phyloP scores from a whole-genome alignment of 2,113 vertebrate species.

The Eidolon helvum region DNA sequence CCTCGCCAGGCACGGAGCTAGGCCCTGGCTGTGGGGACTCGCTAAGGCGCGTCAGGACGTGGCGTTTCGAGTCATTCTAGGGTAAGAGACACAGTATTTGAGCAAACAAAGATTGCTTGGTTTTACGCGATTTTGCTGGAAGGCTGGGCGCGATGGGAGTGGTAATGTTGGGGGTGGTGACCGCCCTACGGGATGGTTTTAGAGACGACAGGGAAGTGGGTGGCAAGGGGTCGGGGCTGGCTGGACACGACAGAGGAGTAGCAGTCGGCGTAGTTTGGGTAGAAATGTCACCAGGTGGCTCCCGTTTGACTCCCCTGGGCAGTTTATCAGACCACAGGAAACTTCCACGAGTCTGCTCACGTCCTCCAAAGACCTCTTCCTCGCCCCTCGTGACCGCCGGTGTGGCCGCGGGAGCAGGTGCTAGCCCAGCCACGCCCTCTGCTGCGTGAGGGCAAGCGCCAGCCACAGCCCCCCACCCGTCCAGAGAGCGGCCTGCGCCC shows the following conservation, averaged over 20 bases:
- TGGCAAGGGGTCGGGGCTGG: rapidly evolving
- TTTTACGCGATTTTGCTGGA: rapidly evolving
- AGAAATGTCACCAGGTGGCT: rapidly evolving
- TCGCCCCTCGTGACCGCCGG: too few species aligned
- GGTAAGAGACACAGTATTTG: rapidly evolving
- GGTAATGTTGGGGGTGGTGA: rapidly evolving
- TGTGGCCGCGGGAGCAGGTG: too few species aligned
- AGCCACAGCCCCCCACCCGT: too few species aligned
- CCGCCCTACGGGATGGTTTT: rapidly evolving
- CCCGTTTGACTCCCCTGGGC: rapidly evolving
- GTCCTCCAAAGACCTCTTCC: too few species aligned
- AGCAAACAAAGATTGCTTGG: background rate
- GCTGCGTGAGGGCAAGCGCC: rapidly evolving
- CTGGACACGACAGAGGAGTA: rapidly evolving
- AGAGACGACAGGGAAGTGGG: rapidly evolving
- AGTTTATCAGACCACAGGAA: rapidly evolving
- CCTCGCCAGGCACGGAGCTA: rapidly evolving
- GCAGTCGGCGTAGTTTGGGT: rapidly evolving
- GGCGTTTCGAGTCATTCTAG: rapidly evolving
- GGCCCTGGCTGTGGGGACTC: background rate
- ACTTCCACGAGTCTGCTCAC: rapidly evolving
- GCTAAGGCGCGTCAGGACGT: rapidly evolving
- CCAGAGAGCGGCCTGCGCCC: rapidly evolving
- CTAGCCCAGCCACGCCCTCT: too few species aligned
- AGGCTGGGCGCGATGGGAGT: rapidly evolving